Evolutionary conservation across 2,113 vertebrate genomes (phyloP).

Genomic region (Leiothrix lutea): DNA sequence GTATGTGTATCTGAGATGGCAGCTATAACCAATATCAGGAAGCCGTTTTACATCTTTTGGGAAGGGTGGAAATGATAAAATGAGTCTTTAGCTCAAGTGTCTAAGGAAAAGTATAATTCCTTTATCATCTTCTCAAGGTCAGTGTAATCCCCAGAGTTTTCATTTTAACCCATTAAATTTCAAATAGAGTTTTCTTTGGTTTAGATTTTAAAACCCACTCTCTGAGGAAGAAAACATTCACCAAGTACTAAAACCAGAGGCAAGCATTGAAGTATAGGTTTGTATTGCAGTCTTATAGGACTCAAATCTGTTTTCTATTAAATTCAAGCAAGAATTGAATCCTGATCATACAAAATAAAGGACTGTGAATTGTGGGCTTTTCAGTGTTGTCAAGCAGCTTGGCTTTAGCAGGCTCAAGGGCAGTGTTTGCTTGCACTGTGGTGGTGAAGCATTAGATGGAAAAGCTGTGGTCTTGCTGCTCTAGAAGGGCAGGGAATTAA

Average conservation of each 20-base stretch:
- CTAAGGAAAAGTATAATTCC: background rate
- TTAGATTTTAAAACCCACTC: background rate
- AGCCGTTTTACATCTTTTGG: background rate
- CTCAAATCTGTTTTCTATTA: background rate
- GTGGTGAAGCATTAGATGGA: background rate
- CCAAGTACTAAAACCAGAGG: background rate
- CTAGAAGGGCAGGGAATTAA: background rate
- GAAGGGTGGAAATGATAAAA: background rate
- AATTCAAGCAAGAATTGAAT: background rate
- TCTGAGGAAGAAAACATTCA: background rate
- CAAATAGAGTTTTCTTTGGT: background rate
- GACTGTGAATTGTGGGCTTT: background rate
- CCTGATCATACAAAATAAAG: background rate
- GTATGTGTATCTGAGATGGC: background rate
- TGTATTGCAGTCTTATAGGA: background rate
- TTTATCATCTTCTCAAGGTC: background rate
- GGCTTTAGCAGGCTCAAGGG: background rate
- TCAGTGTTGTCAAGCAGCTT: background rate
- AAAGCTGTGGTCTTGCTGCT: background rate
- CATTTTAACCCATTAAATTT: background rate
- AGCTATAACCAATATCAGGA: constrained; percentile 1
- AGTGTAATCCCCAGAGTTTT: background rate
- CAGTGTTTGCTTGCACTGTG: background rate
- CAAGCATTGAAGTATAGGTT: background rate
- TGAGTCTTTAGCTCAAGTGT: background rate